Percentiles rank a stretch among this genome's conserved stretches.
phyloP scores from a whole-genome alignment of 2,888 invertebrate species.

The Drosophila nr. medialis region DNA sequence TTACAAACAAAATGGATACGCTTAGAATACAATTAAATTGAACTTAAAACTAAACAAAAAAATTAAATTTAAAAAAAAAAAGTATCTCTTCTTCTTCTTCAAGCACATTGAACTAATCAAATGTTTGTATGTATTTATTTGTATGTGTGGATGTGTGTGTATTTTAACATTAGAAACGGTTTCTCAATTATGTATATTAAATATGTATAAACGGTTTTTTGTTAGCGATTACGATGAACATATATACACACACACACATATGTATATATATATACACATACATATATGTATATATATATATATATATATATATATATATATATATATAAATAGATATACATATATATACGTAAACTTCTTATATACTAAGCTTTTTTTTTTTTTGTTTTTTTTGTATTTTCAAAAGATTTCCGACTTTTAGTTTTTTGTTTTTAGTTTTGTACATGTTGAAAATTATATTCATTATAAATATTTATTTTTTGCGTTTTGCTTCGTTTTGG shows the following conservation, averaged over 20 bases:
- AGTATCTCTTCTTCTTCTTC: conserved; percentile 6
- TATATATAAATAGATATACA: conserved; percentile 13
- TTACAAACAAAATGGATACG: conserved; percentile 68
- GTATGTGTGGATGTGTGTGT: conserved; percentile 24
- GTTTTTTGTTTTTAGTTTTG: conserved; percentile 50
- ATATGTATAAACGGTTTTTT: conserved; percentile 37
- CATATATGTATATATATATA: neutral
- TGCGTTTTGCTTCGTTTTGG: conserved; percentile 53
- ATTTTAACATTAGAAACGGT: conserved; percentile 44
- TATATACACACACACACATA: conserved; percentile 36
- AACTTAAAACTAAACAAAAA: conserved; percentile 75
- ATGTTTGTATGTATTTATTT: conserved; percentile 7
- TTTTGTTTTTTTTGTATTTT: conserved; percentile 26
- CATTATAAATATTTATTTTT: conserved; percentile 53
- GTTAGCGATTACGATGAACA: conserved; percentile 46
- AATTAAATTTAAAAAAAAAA: conserved; percentile 44
- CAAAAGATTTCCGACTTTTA: conserved; percentile 35
- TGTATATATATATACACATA: conserved; percentile 2
- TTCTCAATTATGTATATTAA: conserved; percentile 26
- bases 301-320: conserved; percentile 1
- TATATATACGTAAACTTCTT: conserved; percentile 41
- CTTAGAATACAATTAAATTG: conserved; percentile 74
- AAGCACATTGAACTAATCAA: conserved; percentile 59
- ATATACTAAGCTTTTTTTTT: conserved; percentile 10
- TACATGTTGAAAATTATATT: conserved; percentile 66